Evolutionary conservation across 2,113 vertebrate species (phyloP), one percentile per base, ranked within the genome.

Genomic region (Hippocampus barbouri): DNA sequence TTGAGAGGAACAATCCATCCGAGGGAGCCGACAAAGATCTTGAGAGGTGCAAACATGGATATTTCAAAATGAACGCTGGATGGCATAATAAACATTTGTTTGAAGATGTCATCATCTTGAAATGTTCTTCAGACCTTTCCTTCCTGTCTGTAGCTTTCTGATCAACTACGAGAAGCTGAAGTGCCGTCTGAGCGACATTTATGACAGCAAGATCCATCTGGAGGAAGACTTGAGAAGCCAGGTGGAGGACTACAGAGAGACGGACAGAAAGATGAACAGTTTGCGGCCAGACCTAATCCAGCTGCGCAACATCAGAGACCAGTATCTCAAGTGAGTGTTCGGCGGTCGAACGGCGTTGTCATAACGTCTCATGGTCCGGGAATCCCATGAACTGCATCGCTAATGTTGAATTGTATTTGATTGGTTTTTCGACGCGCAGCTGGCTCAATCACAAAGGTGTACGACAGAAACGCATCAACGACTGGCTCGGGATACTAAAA

Each of bases 381-480:
- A 41, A 23, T 10, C 23, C n/a, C 21, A 21, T 25, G 5, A 43
- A 45, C 21, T 15, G 2, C 25, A n/a, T 23, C 12, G 34, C 47
- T 20, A 7, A 67, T 53, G 53, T 45, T 20, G 27, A 70, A 40
- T n/a, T 16, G 34, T 54, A 20, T 15, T 53, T 45, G 65, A 0
- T 40, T 38, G 20, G 34, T 0, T 69, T 10, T 71, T 69, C 9
- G 72, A 5, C n/a, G 41, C 67, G 77, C 70, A 98, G 96, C 66
- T 98, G 96, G 96, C 95, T 98, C 73, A 98, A 92, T 91, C 96
- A 97, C 91, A 98, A 97, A 92, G 96, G 96, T 20, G 95, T 96
- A 70, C 93, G 95, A 66, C 96, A 97, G 91, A 98, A 95, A 90
- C 89, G 93, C 75, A 96, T 98, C 73, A 96, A 96, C 0, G 93